Evolutionary conservation across 2,888 invertebrate genomes (phyloP), one percentile per base, ranked within the genome.

Genomic region (Coecobrya sp.): DNA sequence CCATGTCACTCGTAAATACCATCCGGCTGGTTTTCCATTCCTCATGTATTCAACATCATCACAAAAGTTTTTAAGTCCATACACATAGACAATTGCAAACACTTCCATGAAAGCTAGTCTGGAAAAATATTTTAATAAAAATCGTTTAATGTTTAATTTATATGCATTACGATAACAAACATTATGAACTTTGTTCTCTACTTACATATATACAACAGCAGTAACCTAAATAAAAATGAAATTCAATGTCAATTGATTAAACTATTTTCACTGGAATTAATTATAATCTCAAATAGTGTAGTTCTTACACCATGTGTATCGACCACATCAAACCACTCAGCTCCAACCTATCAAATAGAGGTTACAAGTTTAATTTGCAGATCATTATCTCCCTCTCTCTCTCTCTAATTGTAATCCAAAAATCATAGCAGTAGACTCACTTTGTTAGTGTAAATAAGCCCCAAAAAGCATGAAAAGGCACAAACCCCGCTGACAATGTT

Each of bases 241-340:
- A 59, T 5, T 59, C 2, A 19, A 55, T n/a, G 36, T 7, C 36
- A 36, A 36, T 36, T 36, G 36, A 36, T 36, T 36, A 36, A 36
- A 36, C n/a, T n/a, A n/a, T n/a, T n/a, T n/a, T n/a, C n/a, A n/a
- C n/a, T n/a, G n/a, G n/a, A n/a, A n/a, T n/a, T n/a, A n/a, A n/a
- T n/a, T n/a, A n/a, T n/a, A 36, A 36, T 36, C 7, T 36, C 36
- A 36, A 36, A 36, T 36, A 36, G 36, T 7, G 2, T 36, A 59
- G 19, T 59, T 1, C 59, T 22, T 27, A 85, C 91, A 2, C 91
- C 91, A 30, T 91, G 91, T 13, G 19, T 62, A 13, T 91, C 91
- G 8, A 91, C 86, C 2, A 91, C 91, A 19, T 91, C 91, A 81
- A 91, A 81, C 91, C 91, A 91, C 0, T 68, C 65, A 11, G 86